These are phyloP conservation scores for Saiga tatarica DNA, from an alignment of 2,113 vertebrate genomes.

Conservation along the genomic window DNA sequence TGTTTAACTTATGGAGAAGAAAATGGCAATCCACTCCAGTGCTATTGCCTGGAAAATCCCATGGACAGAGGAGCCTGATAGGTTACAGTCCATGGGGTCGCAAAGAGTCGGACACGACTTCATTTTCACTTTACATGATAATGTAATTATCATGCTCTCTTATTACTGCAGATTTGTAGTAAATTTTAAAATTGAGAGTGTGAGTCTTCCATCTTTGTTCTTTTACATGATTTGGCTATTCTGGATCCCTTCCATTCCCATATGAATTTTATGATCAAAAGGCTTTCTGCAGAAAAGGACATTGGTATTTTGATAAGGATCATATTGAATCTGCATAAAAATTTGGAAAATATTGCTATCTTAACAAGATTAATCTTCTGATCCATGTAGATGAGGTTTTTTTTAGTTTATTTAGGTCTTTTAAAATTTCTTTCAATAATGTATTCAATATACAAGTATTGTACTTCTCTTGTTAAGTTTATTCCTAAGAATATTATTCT, in stretches of 20 bases:
- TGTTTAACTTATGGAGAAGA: neutral
- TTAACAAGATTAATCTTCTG: neutral
- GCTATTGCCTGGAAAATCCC: no score
- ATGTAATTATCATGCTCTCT: neutral
- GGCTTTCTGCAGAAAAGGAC: neutral
- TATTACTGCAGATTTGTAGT: neutral
- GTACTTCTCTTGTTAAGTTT: neutral
- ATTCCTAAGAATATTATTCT: neutral
- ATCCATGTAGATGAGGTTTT: neutral
- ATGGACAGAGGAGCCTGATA: no score
- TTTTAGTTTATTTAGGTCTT: neutral
- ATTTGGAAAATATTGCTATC: neutral
- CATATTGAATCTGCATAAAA: neutral
- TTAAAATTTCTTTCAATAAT: neutral
- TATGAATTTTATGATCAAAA: neutral
- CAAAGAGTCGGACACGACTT: no score
- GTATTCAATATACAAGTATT: neutral
- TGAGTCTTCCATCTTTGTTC: neutral
- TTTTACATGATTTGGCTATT: neutral
- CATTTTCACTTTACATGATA: neutral
- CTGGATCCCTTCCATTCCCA: neutral
- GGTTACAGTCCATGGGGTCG: no score
- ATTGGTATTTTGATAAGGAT: neutral
- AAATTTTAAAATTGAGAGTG: neutral
- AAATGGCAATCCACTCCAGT: no score